Base-by-base conservation (phyloP, 2,797 vertebrate species). In the Pteronotus mesoamericanus region DNA sequence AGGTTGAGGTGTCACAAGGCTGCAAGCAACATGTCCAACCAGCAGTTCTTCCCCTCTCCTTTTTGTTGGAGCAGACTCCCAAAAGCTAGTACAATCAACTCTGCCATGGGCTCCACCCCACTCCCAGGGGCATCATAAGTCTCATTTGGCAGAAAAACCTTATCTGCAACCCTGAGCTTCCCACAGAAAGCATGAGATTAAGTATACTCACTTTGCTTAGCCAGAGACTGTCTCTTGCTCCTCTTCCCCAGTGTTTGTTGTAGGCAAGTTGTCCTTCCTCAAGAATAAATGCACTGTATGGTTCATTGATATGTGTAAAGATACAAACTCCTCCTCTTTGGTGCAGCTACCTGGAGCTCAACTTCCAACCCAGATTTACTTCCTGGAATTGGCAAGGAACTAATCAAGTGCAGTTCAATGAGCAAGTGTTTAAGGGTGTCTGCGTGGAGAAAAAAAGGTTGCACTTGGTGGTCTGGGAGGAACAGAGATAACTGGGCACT, bases 241-340 rank as follows among this genome's bases (percentile, higher is more conserved):
- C 53, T 72, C 16, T 68, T 68, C 10, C 12, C 48, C 42, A 68
- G 2, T 24, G 53, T 82, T 92, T 75, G 46, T 29, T 64, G 80
- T 48, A 6, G 24, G 64, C 37, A 55, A 68, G 64, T 55, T 18
- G 21, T 4, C 71, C 48, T 39, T n/a, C 61, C 24, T 0, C 4
- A 69, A 72, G 39, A 51, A 15, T 11, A 64, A 53, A 46, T 5
- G 19, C 24, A 15, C 26, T 4, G n/a, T n/a, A 0, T 21, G 53
- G 53, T 42, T 29, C 53, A 9, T 44, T 26, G 34, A 53, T 39
- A 29, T 1, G 10, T 75, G 91, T 82, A 78, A 64, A 68, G 71
- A 71, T 92, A 86, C 72, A 68, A 82, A 94, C 89, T 94, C 78
- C 83, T n/a, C n/a, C n/a, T n/a, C n/a, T n/a, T n/a, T n/a, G n/a